Evolutionary conservation across 2,797 vertebrate genomes (phyloP), one percentile per base, ranked within the genome.

Genomic region (Lerista edwardsae): DNA sequence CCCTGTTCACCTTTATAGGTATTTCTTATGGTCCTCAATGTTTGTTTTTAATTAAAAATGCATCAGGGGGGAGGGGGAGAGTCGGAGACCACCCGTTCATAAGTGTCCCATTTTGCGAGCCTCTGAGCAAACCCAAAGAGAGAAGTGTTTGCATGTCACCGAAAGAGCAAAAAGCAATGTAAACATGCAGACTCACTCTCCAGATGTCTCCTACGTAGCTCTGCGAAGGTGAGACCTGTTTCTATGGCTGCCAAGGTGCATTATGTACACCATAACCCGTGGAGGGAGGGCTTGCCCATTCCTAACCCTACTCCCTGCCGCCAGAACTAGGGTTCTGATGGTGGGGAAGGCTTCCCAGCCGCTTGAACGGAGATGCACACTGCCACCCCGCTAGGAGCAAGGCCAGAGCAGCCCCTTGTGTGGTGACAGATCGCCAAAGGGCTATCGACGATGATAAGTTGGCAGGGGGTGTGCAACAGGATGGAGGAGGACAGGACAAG

Each of bases 1-100:
- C 72, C 79, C 59, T 73, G 25, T n/a, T 73, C 68, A 55, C 76
- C 72, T 69, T 75, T 80, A 81, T 75, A 61, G 62, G 73, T 61
- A 59, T 81, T 85, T 61, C 84, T 59, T 69, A 34, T 69, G 72
- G 78, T 29, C 72, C 39, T 68, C 21, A 1, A 1, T 85, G 78
- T 75, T 85, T 80, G 44, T 59, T 80, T 85, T 85, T 85, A 85
- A 80, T 85, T 65, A 75, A 76, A 84, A 80, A 81, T 27, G 79
- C 72, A 69, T 62, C 79, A 69, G 64, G 64, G 72, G 27, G 23
- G 5, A 3, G 5, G 21, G 11, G 64, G 17, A 12, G 44, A 12
- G 47, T 36, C 62, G 6, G 61, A 68, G 78, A 75, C 78, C 84
- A 85, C 71, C 78, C n/a, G 3, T 44, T 47, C 68, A 15, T 14